These are phyloP conservation scores for Carcina quercana DNA, from an alignment of 2,888 invertebrate genomes.

Conservation along the genomic window DNA sequence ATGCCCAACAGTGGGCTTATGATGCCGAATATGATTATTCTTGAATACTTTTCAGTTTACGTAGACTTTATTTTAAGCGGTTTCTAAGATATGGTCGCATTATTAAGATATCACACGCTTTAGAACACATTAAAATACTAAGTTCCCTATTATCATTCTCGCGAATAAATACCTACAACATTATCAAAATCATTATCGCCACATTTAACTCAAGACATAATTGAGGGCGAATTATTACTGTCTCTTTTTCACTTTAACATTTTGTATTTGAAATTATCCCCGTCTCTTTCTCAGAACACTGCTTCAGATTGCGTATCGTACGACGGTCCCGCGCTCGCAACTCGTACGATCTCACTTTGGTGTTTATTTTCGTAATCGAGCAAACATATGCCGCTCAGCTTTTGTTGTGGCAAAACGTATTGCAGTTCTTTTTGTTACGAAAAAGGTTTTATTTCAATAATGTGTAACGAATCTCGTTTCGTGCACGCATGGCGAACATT, in stretches of 20 bases:
- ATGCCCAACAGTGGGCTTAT: too few relatives aligned
- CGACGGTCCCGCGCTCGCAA: not conserved
- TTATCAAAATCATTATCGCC: too few relatives aligned
- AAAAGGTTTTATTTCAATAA: not conserved
- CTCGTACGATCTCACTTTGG: not conserved
- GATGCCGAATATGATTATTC: too few relatives aligned
- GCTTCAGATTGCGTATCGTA: not conserved
- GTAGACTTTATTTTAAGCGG: too few relatives aligned
- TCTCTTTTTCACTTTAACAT: not conserved
- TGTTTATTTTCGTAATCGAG: slow-evolving; percentile 7
- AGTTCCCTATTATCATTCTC: too few relatives aligned
- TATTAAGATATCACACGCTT: too few relatives aligned
- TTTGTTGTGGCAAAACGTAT: slow-evolving; percentile 2
- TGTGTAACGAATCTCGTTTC: not conserved
- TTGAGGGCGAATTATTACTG: too few relatives aligned
- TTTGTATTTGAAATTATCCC: not conserved
- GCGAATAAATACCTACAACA: too few relatives aligned
- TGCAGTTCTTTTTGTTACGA: not conserved
- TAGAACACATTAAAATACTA: too few relatives aligned
- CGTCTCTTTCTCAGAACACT: slow-evolving; percentile 2
- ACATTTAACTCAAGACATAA: too few relatives aligned
- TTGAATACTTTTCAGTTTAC: too few relatives aligned
- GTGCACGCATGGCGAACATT: slow-evolving; percentile 4
- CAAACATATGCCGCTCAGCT: not conserved
- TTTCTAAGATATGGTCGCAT: too few relatives aligned